Evolutionary conservation across 2,113 vertebrate species (phyloP).

Genomic region (Mellivora capensis): DNA sequence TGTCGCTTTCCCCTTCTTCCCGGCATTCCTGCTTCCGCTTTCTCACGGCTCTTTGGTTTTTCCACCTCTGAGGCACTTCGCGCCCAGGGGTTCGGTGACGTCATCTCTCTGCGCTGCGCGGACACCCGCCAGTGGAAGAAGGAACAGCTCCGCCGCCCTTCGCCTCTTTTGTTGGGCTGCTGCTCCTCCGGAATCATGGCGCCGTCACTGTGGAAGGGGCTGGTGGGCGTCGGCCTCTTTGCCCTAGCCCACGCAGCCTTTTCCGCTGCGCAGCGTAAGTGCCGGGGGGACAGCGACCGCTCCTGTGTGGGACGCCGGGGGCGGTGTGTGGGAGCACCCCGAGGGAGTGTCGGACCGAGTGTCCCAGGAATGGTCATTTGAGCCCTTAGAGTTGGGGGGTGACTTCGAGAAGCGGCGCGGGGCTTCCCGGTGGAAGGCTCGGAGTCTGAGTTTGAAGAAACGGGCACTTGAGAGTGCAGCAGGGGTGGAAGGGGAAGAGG

Average conservation of each 20-base stretch:
- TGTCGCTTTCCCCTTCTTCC: constrained; percentile 44
- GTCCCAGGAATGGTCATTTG: not conserved
- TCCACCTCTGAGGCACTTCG: constrained; percentile 3
- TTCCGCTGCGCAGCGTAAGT: constrained; percentile 92
- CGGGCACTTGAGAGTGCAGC: not conserved
- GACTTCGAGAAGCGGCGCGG: not conserved
- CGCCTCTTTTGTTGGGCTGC: constrained; percentile 41
- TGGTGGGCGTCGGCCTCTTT: constrained; percentile 94
- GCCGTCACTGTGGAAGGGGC: constrained; percentile 94
- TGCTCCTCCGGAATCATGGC: constrained; percentile 85
- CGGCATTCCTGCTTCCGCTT: constrained; percentile 60
- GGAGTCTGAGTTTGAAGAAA: not conserved
- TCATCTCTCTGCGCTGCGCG: constrained; percentile 68
- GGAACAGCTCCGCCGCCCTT: constrained; percentile 6
- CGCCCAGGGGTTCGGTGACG: constrained; percentile 57
- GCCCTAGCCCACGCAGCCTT: constrained; percentile 96
- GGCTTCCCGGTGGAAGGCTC: not conserved
- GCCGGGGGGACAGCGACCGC: not conserved
- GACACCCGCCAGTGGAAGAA: constrained; percentile 39
- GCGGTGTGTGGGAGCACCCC: not conserved
- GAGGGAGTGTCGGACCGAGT: not conserved
- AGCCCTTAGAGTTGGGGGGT: constrained; percentile 20
- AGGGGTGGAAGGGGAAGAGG: not conserved
- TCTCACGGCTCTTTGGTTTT: not conserved
- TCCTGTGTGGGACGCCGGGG: not conserved